Evolutionary conservation across 2,888 invertebrate genomes (phyloP).

Genomic region (Callyntrura sp.): DNA sequence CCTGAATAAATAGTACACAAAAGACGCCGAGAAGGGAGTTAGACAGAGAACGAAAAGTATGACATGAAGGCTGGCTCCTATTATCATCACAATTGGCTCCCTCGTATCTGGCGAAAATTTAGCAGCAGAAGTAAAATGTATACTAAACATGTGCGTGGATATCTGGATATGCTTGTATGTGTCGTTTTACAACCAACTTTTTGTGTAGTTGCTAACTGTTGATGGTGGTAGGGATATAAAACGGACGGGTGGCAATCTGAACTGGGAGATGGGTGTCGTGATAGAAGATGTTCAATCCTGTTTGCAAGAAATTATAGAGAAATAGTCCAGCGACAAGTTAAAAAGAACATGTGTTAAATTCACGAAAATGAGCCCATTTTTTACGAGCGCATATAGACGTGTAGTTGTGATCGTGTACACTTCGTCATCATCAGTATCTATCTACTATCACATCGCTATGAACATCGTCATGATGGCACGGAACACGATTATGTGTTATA

Average conservation of each 20-base stretch:
- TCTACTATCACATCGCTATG: slow-evolving; percentile 46
- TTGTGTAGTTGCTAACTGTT: too few species aligned
- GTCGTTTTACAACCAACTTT: too few species aligned
- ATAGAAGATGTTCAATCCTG: slow-evolving; percentile 26
- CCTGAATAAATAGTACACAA: slow-evolving; percentile 46
- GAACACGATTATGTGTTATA: slow-evolving; percentile 71
- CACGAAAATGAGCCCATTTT: slow-evolving; percentile 62
- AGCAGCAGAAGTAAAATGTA: not conserved
- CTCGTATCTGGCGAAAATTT: not conserved
- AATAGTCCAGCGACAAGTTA: not conserved
- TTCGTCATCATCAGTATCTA: slow-evolving; percentile 59
- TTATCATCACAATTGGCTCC: slow-evolving; percentile 36
- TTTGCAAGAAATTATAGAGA: not conserved
- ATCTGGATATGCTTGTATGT: not conserved
- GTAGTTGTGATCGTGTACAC: not conserved
- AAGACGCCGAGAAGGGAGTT: slow-evolving; percentile 51
- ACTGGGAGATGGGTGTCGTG: not conserved
- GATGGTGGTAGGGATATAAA: not conserved
- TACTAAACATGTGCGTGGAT: slow-evolving; percentile 4
- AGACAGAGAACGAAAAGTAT: slow-evolving; percentile 35
- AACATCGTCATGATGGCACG: slow-evolving; percentile 57
- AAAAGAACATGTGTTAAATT: slow-evolving; percentile 60
- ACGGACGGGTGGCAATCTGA: slow-evolving; percentile 6
- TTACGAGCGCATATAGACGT: slow-evolving; percentile 33
- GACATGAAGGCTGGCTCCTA: slow-evolving; percentile 42